Percentiles rank a stretch among this genome's conserved stretches.
phyloP scores from a whole-genome alignment of 92 coral and sea anemone genomes.

The Desmophyllum pertusum region DNA sequence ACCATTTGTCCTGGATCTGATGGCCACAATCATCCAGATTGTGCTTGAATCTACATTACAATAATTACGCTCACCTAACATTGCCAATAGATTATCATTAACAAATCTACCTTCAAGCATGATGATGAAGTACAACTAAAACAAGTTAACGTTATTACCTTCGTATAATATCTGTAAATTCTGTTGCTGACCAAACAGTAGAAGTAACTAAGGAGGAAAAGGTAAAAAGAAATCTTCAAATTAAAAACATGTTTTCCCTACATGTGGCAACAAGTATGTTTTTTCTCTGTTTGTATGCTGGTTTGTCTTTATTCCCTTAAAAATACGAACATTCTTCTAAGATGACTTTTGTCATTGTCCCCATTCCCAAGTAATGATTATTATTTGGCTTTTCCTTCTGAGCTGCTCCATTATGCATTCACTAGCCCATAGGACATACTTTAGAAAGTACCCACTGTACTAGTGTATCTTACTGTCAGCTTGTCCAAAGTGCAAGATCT shows the following conservation, averaged over 20 bases:
- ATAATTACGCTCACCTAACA: too few relatives aligned
- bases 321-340: too few relatives aligned
- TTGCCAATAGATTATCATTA: too few relatives aligned
- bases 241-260: too few relatives aligned
- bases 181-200: constrained; percentile 63
- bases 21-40: too few relatives aligned
- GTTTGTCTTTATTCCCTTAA: too few relatives aligned
- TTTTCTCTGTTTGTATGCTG: too few relatives aligned
- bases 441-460: not conserved
- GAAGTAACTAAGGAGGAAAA: constrained; percentile 13
- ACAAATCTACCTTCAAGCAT: not conserved
- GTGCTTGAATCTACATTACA: too few relatives aligned
- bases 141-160: constrained; percentile 25
- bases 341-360: too few relatives aligned
- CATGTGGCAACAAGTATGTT: not conserved
- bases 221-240: not conserved
- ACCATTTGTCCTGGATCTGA: not conserved
- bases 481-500: not conserved
- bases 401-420: not conserved
- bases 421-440: not conserved
- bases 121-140: not conserved
- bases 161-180: constrained; percentile 53
- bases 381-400: too few relatives aligned
- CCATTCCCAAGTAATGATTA: too few relatives aligned
- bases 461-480: not conserved